Evolutionary conservation across 2,888 invertebrate species (phyloP).

Genomic region (Agonopterix subpropinquella): DNA sequence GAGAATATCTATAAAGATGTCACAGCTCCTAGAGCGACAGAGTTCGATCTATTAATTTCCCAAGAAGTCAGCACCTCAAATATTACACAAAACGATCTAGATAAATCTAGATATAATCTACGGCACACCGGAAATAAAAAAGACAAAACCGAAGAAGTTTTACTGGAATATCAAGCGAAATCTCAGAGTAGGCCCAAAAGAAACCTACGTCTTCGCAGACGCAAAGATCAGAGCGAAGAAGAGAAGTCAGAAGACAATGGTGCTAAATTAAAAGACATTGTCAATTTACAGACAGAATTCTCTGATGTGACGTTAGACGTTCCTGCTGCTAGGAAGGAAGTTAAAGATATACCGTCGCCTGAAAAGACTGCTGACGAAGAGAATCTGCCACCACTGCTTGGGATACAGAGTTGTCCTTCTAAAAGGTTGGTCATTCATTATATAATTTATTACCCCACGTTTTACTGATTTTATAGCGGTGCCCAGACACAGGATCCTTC

Average conservation of each 20-base stretch:
- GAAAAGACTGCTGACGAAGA: constrained; percentile 39
- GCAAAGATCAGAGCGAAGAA: constrained; percentile 25
- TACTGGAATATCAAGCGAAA: constrained; percentile 30
- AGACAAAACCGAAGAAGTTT: constrained; percentile 17
- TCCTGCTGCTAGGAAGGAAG: constrained; percentile 35
- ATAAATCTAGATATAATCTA: constrained; percentile 41
- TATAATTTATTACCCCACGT: no score
- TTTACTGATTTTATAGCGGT: no score
- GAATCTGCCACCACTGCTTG: constrained; percentile 41
- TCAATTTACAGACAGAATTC: constrained; percentile 54
- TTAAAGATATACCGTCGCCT: constrained; percentile 53
- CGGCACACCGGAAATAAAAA: constrained; percentile 22
- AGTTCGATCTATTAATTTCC: constrained; percentile 49
- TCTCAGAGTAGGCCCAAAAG: constrained; percentile 34
- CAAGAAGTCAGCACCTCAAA: constrained; percentile 19
- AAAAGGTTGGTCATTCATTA: constrained; percentile 38
- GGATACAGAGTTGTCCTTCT: constrained; percentile 55
- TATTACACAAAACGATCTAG: not conserved
- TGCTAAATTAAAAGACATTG: constrained; percentile 50
- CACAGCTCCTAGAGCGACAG: constrained; percentile 44
- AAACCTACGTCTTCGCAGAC: constrained; percentile 40
- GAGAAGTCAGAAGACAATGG: constrained; percentile 14
- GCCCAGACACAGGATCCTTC: no score
- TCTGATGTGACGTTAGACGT: constrained; percentile 54
- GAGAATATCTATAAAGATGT: constrained; percentile 58